Evolutionary conservation across 1,140 invertebrate species (phyloP), one percentile per base, ranked within the genome.

Genomic region (Nomia melanderi): DNA sequence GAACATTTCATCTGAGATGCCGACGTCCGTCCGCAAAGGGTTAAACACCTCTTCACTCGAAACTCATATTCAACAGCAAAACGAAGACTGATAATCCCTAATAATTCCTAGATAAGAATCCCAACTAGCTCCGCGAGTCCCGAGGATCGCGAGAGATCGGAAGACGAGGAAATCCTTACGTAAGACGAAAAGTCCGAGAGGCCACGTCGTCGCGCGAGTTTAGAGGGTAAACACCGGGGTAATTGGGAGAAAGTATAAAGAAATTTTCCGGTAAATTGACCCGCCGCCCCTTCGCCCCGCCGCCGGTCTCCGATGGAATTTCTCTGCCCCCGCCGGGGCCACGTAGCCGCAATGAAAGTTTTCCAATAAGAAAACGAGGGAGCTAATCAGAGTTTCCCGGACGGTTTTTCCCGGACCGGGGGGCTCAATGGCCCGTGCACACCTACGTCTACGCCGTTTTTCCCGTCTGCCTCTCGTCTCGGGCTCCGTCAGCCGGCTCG

Each of bases 191-290:
- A n/a, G n/a, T n/a, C n/a, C n/a, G n/a, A n/a, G n/a, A n/a, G n/a
- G 11, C 1, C 9, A 41, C 39, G 4, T 53, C 3, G 56, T 50
- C 23, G 65, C 29, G 12, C 59, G 39, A 74, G 65, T 83, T 79
- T 82, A 83, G 64, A 60, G 70, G 69, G 69, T 84, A 80, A 84
- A 84, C 65, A 82, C 53, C 70, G 56, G 39, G 80, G 85, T 88
- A 88, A 88, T 88, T 85, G 87, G 83, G 65, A 83, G 75, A 81
- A 84, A 84, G 86, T 79, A 87, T 86, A 86, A 88, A 84, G 77
- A 89, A 41, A 89, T 90, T 88, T 90, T 89, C 87, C 85, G 77
- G 80, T 89, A 87, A 86, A 90, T 90, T 89, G 86, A 88, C 78
- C 82, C 64, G 66, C 78, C 79, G 72, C 79, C 81, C 75, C 25